Base-by-base conservation (phyloP, 2,113 vertebrate genomes). In the Cairina moschata region DNA sequence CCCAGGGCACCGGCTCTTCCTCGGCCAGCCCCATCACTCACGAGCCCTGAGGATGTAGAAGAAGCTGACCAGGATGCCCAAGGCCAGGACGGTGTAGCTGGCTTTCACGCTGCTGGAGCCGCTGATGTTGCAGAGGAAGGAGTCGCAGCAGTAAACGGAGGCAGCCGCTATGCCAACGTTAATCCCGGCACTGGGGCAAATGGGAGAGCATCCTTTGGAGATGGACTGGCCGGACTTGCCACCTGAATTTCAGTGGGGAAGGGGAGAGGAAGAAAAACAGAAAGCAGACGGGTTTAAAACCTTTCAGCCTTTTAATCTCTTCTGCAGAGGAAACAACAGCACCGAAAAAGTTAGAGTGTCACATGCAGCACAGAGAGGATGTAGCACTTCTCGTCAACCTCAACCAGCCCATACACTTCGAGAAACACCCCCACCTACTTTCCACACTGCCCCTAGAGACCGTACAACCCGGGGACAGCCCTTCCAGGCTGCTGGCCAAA, bases 111-210 rank as follows among this genome's bases (percentile, higher is more conserved):
- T 88, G 68, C 75, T 83, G 69, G 93, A 90, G 0, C 69, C 74
- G 0, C 96, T 97, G 94, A 97, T 92, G 84, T 97, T 97, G 96
- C 97, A 97, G 38, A 85, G 86, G 95, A 96, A 90, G 44, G 95
- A 95, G 63, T 97, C 91, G 5, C 97, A 97, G 93, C 97, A 97
- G 72, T 86, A 90, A 2, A 95, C 94, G 1, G 95, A 96, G 38
- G 95, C 96, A 7, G 96, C 83, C 0, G 96, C 96, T 3, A 97
- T 95, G 9, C 96, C 96, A 1, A 97, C 42, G 91, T 97, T 97
- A 58, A 97, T 93, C 3, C 96, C 96, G 0, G 95, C 96, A 1
- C 91, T 93, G 91, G 96, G 96, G 55, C 96, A 96, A 75, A 97
- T 92, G 62, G 96, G 95, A 13, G 96, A 89, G 89, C 96, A 97